These are phyloP conservation scores for Nannoperca obscura DNA, from an alignment of 2,797 vertebrate species.

Conservation along the genomic window DNA sequence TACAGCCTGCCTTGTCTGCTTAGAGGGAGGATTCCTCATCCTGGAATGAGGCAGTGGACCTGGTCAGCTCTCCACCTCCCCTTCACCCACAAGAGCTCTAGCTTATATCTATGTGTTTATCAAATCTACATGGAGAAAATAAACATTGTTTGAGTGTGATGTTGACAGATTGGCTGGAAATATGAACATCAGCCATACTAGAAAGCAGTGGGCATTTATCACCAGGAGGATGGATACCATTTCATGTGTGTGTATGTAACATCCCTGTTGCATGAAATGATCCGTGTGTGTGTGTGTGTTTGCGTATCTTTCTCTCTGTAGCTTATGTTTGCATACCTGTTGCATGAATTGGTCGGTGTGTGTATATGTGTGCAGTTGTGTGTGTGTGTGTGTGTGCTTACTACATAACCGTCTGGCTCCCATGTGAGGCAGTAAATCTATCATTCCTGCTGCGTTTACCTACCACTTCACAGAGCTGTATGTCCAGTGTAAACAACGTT, in stretches of 20 bases:
- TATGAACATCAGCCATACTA: conserved; percentile 57
- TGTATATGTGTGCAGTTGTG: conserved; percentile 23
- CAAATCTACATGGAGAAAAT: conserved; percentile 67
- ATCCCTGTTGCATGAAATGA: conserved; percentile 67
- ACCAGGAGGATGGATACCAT: conserved; percentile 60
- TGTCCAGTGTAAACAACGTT: conserved; percentile 85
- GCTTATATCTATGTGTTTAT: conserved; percentile 76
- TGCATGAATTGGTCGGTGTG: conserved; percentile 61
- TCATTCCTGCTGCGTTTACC: conserved; percentile 80
- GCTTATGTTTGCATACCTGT: conserved; percentile 68
- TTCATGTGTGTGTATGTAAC: conserved; percentile 53
- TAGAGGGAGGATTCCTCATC: conserved; percentile 74
- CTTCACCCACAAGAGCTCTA: conserved; percentile 37
- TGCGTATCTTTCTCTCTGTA: conserved; percentile 54
- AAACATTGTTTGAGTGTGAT: conserved; percentile 69
- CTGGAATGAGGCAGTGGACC: conserved; percentile 55
- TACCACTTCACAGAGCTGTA: conserved; percentile 81
- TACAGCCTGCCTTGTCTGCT: conserved; percentile 63
- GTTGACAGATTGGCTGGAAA: conserved; percentile 71
- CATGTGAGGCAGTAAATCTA: conserved; percentile 79
- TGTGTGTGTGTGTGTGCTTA: conserved; percentile 36
- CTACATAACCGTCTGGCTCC: conserved; percentile 73
- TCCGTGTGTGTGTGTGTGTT: conserved; percentile 54
- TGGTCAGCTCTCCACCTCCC: conserved; percentile 9
- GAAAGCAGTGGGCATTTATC: conserved; percentile 71